These are phyloP conservation scores for Eupithecia tripunctaria DNA, from an alignment of 2,888 invertebrate species.

Conservation along the genomic window DNA sequence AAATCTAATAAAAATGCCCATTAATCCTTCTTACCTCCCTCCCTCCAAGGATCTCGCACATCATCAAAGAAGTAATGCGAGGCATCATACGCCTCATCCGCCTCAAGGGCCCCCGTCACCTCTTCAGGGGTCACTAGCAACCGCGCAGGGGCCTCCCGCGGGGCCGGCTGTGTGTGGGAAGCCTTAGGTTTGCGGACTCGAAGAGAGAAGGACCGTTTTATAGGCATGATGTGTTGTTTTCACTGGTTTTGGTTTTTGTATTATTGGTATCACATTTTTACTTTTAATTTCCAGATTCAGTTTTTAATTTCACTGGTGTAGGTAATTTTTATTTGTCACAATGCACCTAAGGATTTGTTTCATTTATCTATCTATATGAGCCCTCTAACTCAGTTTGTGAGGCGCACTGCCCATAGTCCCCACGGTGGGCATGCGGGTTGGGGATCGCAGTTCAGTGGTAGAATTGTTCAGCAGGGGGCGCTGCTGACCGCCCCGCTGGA, in stretches of 20 bases:
- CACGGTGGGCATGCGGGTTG: no score
- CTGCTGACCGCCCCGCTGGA: no score
- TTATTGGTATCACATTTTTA: neutral
- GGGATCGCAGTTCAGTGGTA: no score
- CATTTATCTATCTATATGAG: no score
- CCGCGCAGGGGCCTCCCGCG: constrained; percentile 43
- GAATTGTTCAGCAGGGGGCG: no score
- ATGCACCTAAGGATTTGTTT: no score
- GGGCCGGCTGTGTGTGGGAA: constrained; percentile 11
- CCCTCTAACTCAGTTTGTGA: no score
- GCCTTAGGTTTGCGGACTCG: constrained; percentile 12
- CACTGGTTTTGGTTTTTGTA: neutral
- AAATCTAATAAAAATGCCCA: no score
- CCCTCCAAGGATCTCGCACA: constrained; percentile 81
- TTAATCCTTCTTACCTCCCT: constrained; percentile 52
- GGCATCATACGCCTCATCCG: constrained; percentile 49
- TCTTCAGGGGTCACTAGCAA: constrained; percentile 38
- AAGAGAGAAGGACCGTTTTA: constrained; percentile 40
- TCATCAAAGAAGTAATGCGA: constrained; percentile 89
- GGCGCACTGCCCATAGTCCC: no score
- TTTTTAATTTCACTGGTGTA: no score
- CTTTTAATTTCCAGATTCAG: no score
- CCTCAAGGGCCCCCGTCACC: constrained; percentile 84
- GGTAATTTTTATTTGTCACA: no score
- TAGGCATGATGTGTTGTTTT: constrained; percentile 28